A percentile compares a stretch with the other conserved stretches of the same genome.
phyloP scores from a whole-genome alignment of 2,797 vertebrate genomes.

The Arremon brunneinucha region DNA sequence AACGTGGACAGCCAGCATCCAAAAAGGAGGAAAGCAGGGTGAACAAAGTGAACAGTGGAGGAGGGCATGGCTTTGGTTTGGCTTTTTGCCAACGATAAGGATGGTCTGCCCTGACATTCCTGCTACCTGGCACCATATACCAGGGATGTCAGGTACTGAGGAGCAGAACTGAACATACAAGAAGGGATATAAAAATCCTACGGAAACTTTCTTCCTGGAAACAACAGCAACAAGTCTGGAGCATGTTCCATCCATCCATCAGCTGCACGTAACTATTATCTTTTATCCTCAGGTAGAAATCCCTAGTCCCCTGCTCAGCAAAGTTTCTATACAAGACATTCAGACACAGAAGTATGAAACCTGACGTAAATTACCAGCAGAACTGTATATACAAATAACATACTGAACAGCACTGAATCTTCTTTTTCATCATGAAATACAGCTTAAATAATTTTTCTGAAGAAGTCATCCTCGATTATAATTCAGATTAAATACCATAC shows the following conservation, averaged over 20 bases:
- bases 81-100: not conserved
- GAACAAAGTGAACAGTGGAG: not conserved
- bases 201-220: not conserved
- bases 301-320: not conserved
- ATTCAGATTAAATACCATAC: not conserved
- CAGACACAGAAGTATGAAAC: not conserved
- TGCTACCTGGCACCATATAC: rapidly evolving
- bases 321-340: not conserved
- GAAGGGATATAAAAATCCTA: not conserved
- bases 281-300: not conserved
- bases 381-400: not conserved
- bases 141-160: not conserved
- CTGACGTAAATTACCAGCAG: not conserved
- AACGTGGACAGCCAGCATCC: not conserved
- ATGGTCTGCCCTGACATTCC: not conserved
- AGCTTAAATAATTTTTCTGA: not conserved
- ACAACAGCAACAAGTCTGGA: not conserved
- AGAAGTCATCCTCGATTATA: not conserved
- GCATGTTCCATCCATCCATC: not conserved
- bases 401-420: not conserved
- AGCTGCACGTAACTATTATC: not conserved
- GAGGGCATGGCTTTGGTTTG: not conserved
- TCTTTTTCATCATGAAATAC: not conserved
- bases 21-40: not conserved
- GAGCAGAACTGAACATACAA: not conserved